Evolutionary conservation across 2,797 vertebrate species (phyloP).

Genomic region (Cyclopterus lumpus): DNA sequence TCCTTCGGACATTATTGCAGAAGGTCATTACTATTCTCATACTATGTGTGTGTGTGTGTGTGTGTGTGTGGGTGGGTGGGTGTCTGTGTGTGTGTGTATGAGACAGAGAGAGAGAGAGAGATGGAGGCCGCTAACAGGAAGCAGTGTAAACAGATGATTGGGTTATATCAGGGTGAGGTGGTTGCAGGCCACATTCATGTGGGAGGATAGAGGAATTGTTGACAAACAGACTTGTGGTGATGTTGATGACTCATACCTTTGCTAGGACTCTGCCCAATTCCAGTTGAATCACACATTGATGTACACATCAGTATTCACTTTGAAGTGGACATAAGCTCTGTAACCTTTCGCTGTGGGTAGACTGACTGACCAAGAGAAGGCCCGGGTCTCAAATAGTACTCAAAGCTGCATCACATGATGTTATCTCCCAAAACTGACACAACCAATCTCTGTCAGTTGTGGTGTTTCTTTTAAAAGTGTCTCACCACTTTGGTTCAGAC

Average conservation of each 20-base stretch:
- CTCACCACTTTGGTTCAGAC: neutral
- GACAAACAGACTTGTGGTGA: slow-evolving; percentile 66
- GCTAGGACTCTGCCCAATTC: slow-evolving; percentile 53
- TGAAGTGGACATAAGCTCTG: slow-evolving; percentile 39
- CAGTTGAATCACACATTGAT: slow-evolving; percentile 52
- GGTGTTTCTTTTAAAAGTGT: neutral
- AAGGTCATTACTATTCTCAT: neutral
- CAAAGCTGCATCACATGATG: neutral
- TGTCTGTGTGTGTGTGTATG: neutral
- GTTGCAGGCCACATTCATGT: slow-evolving; percentile 52
- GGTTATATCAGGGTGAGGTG: slow-evolving; percentile 53
- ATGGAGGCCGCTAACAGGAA: slow-evolving; percentile 13
- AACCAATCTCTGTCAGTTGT: neutral
- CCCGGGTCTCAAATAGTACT: neutral
- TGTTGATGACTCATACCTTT: slow-evolving; percentile 65
- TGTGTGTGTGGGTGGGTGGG: neutral
- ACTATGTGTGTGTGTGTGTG: neutral
- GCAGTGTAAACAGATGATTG: slow-evolving; percentile 44
- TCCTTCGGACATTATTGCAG: neutral
- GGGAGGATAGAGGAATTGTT: slow-evolving; percentile 54
- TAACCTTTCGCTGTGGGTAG: slow-evolving; percentile 32
- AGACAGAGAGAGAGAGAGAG: neutral
- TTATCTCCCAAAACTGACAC: slow-evolving; percentile 14
- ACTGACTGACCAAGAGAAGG: slow-evolving; percentile 3
- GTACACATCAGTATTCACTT: slow-evolving; percentile 39